phyloP scores from a whole-genome alignment of 2,113 vertebrate genomes.

The Ailuropoda melanoleuca region DNA sequence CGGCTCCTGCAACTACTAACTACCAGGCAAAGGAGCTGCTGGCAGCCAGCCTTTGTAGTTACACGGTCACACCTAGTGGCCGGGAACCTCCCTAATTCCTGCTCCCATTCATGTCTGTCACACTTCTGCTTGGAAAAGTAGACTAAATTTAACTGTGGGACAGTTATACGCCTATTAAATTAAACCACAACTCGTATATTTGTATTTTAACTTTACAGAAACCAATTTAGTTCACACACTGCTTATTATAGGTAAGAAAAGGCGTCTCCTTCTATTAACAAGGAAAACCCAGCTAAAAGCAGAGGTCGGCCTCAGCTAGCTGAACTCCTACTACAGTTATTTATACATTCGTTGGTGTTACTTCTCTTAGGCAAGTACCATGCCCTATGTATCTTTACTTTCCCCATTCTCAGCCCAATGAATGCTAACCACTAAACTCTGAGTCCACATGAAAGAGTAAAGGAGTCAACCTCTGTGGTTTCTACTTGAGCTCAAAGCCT shows the following conservation, averaged over 20 bases:
- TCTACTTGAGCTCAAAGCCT: not conserved
- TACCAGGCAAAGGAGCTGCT: not conserved
- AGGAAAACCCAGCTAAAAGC: not conserved
- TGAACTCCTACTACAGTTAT: not conserved
- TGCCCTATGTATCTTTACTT: not conserved
- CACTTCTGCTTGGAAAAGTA: not conserved
- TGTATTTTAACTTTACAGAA: not conserved
- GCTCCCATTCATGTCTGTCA: not conserved
- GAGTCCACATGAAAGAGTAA: not conserved
- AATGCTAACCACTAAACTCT: not conserved
- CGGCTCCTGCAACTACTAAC: not conserved
- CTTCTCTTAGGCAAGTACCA: not conserved
- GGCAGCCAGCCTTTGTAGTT: not conserved
- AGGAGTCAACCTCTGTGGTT: not conserved
- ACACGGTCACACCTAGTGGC: fast-evolving
- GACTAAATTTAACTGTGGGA: not conserved
- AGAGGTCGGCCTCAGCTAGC: not conserved
- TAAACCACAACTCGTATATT: not conserved
- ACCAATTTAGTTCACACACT: not conserved
- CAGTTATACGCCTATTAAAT: not conserved
- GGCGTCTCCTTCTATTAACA: not conserved
- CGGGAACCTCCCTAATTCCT: not conserved
- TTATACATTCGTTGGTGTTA: too few relatives aligned
- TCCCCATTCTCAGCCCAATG: not conserved
- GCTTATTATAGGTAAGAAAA: not conserved